Percentiles rank a stretch among this genome's conserved stretches.
Evolutionary conservation across 2,113 vertebrate genomes (phyloP).

Genomic region (Lanius collurio): DNA sequence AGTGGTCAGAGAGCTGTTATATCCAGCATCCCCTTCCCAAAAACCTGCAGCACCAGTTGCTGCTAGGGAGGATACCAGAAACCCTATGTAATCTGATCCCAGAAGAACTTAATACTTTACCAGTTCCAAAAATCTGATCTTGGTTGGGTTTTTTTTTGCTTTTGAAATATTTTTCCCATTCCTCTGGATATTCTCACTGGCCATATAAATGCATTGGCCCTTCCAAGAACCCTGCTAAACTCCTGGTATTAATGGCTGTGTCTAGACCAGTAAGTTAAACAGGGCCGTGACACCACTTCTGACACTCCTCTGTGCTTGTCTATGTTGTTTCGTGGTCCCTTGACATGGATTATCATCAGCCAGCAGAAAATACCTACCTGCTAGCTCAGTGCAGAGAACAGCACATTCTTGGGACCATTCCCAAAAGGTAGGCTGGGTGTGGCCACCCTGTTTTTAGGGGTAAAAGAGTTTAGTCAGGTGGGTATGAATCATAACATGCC

Average conservation of each 20-base stretch:
- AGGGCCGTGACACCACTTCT: background rate
- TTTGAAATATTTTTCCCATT: background rate
- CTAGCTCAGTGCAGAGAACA: background rate
- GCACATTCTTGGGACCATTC: constrained; percentile 12
- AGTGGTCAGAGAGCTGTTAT: background rate
- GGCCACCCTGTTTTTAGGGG: background rate
- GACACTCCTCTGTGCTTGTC: background rate
- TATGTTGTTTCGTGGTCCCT: background rate
- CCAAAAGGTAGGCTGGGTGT: constrained; percentile 26
- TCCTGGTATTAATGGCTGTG: background rate
- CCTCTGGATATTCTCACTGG: background rate
- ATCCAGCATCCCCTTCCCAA: background rate
- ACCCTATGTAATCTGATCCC: background rate
- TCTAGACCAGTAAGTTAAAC: constrained; percentile 15
- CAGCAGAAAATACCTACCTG: background rate
- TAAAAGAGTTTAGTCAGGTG: background rate
- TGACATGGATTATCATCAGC: background rate
- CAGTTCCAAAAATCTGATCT: background rate
- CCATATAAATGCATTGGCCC: background rate
- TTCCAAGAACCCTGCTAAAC: background rate
- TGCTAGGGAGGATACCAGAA: background rate
- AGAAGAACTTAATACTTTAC: background rate
- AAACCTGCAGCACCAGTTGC: background rate
- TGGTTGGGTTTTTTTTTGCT: background rate
- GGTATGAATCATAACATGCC: background rate